These are phyloP conservation scores for Adoxophyes honmai DNA, from an alignment of 1,140 invertebrate species.

Conservation along the genomic window DNA sequence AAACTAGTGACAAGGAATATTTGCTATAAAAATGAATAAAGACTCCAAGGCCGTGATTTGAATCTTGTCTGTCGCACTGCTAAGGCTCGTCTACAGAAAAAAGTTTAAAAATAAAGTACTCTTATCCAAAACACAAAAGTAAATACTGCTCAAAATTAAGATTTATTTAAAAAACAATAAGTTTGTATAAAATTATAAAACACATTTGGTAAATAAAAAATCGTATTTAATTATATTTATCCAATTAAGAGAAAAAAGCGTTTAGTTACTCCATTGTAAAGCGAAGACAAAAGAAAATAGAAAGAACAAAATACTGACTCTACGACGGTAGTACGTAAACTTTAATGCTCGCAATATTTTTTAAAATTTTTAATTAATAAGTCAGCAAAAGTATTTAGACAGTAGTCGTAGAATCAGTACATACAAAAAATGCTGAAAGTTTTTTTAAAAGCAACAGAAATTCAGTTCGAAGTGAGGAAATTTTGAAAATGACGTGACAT, in stretches of 20 bases:
- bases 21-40: conserved; percentile 13
- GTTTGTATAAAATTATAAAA: conserved; percentile 15
- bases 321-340: not conserved
- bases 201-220: not conserved
- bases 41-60: conserved; percentile 6
- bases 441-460: not conserved
- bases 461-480: too few species aligned
- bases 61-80: not conserved
- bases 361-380: not conserved
- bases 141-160: too few species aligned
- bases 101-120: not conserved
- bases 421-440: conserved; percentile 1
- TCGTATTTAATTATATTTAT: too few species aligned
- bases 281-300: not conserved
- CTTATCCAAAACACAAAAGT: not conserved
- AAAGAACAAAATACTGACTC: too few species aligned
- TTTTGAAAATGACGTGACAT: too few species aligned
- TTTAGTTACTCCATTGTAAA: not conserved
- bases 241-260: too few species aligned
- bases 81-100: not conserved
- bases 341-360: not conserved
- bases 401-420: not conserved
- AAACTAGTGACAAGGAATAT: not conserved
- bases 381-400: too few species aligned
- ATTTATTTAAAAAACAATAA: not conserved